Evolutionary conservation across 2,113 vertebrate species (phyloP).

Genomic region (Scopus umbretta): DNA sequence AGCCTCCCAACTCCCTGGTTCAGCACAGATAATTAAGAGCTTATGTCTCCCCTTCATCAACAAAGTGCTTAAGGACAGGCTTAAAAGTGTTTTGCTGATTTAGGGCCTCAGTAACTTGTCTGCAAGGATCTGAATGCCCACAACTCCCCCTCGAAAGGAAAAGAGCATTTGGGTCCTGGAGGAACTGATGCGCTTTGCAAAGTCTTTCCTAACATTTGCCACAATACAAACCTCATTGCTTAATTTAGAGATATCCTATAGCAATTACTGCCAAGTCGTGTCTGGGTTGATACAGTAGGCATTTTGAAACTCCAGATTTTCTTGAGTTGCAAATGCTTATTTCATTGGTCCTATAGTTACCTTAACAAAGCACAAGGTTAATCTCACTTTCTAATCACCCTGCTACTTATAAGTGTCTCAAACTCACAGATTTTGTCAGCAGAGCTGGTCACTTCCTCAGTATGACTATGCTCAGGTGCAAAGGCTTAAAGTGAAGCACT

Average conservation of each 20-base stretch:
- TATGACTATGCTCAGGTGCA: background rate
- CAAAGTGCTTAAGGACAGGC: background rate
- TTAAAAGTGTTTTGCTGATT: background rate
- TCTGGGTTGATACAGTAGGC: background rate
- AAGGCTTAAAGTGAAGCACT: background rate
- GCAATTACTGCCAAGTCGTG: background rate
- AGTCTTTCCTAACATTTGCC: background rate
- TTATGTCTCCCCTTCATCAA: background rate
- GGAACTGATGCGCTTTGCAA: background rate
- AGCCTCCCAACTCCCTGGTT: background rate
- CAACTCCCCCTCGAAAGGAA: background rate
- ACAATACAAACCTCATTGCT: background rate
- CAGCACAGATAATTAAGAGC: slow-evolving; percentile 10
- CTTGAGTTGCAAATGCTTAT: background rate
- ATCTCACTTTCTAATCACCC: background rate
- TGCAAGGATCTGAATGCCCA: background rate
- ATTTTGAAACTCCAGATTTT: background rate
- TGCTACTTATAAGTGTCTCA: background rate
- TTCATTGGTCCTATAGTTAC: background rate
- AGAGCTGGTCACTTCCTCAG: background rate
- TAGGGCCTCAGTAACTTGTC: background rate
- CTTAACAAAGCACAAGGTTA: background rate
- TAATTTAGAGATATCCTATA: background rate
- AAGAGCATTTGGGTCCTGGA: background rate
- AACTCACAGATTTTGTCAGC: background rate